Percentiles rank a stretch among this genome's conserved stretches.
phyloP scores from a whole-genome alignment of 2,888 invertebrate genomes.

The Spilosoma lubricipeda region DNA sequence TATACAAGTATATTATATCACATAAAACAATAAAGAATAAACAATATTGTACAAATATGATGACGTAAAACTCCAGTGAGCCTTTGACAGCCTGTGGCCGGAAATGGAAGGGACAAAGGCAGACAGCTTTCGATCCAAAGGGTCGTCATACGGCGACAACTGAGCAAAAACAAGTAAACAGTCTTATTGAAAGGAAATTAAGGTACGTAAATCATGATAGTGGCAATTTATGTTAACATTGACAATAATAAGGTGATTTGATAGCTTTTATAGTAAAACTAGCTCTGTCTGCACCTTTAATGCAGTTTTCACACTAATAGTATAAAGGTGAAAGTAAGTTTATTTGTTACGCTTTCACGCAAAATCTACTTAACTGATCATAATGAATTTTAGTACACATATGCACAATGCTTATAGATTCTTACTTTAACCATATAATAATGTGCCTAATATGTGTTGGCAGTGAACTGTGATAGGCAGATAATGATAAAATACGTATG shows the following conservation, averaged over 20 bases:
- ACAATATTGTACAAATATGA: conserved; percentile 48
- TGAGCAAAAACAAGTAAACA: conserved; percentile 62
- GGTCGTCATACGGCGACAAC: conserved; percentile 64
- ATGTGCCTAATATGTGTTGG: too few relatives aligned
- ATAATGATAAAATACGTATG: too few relatives aligned
- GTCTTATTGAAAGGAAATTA: conserved; percentile 65
- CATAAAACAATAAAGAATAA: conserved; percentile 35
- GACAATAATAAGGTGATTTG: neutral
- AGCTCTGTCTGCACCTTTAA: neutral
- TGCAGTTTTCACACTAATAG: neutral
- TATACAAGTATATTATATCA: neutral
- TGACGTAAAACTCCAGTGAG: conserved; percentile 64
- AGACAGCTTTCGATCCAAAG: conserved; percentile 74
- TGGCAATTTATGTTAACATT: conserved; percentile 50
- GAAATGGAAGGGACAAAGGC: conserved; percentile 81
- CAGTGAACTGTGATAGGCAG: too few relatives aligned
- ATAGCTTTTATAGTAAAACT: neutral
- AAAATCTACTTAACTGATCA: too few relatives aligned
- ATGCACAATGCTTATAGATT: too few relatives aligned
- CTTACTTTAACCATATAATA: too few relatives aligned
- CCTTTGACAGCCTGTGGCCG: conserved; percentile 72
- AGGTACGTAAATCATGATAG: conserved; percentile 73
- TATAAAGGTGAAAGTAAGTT: too few relatives aligned
- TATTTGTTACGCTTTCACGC: too few relatives aligned
- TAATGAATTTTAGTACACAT: too few relatives aligned